phyloP scores from a whole-genome alignment of 92 coral and sea anemone genomes.

The Siderastrea siderea region DNA sequence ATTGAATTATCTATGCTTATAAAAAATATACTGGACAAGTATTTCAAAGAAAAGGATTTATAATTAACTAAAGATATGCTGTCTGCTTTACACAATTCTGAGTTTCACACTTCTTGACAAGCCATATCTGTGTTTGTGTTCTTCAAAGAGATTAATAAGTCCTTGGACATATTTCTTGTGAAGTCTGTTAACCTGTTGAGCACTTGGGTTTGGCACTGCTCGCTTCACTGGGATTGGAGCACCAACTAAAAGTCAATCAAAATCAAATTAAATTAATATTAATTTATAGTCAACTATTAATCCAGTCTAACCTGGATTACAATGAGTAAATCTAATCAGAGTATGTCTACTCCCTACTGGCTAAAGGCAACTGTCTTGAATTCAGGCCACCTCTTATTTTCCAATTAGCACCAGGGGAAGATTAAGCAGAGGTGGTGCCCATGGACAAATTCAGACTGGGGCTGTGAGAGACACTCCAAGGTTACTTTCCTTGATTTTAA shows the following conservation, averaged over 20 bases:
- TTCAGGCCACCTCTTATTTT: too few species aligned
- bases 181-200: conserved; percentile 74
- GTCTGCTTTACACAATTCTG: conserved; percentile 36
- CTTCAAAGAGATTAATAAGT: conserved; percentile 78
- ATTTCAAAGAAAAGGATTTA: too few species aligned
- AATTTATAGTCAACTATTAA: neutral
- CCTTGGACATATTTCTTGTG: conserved; percentile 89
- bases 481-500: too few species aligned
- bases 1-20: neutral
- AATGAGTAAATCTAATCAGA: too few species aligned
- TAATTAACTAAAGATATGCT: neutral
- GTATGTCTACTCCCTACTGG: too few species aligned
- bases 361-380: too few species aligned
- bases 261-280: neutral
- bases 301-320: too few species aligned
- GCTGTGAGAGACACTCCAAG: too few species aligned
- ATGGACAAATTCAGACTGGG: too few species aligned
- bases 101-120: conserved; percentile 80
- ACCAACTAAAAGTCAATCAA: conserved; percentile 79
- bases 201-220: conserved; percentile 81
- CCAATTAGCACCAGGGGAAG: too few species aligned
- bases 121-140: conserved; percentile 91
- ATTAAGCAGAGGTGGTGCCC: too few species aligned
- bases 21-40: too few species aligned
- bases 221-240: conserved; percentile 94